Evolutionary conservation across 2,113 vertebrate species (phyloP).

Genomic region (Centropus bengalensis): DNA sequence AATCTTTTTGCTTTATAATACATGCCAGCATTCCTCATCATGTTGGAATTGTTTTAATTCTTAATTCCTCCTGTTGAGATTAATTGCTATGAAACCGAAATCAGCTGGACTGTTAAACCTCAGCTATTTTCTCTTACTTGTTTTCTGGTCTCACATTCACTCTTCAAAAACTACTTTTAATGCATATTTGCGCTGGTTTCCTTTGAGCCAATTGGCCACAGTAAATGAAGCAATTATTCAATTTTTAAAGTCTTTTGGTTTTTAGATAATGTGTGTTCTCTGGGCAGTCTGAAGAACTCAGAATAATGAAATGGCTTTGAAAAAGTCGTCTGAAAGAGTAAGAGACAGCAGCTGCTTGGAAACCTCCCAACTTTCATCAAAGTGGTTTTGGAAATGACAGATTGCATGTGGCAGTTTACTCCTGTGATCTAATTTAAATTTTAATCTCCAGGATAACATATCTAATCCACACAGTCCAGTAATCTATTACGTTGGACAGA

Average conservation of each 20-base stretch:
- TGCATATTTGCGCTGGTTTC: neutral
- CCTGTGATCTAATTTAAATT: neutral
- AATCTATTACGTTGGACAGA: neutral
- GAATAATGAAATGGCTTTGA: neutral
- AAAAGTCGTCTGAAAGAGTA: neutral
- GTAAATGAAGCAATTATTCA: neutral
- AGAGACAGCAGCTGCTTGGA: constrained; percentile 14
- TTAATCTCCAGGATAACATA: neutral
- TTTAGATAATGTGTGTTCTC: neutral
- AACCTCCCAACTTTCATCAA: neutral
- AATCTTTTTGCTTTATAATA: neutral
- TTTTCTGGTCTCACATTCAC: neutral
- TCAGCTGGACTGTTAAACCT: neutral
- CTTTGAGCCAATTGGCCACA: neutral
- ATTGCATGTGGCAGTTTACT: neutral
- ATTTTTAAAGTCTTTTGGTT: neutral
- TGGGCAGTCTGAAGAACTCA: neutral
- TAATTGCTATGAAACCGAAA: neutral
- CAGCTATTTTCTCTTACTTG: neutral
- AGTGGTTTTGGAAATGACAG: neutral
- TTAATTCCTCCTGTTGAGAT: neutral
- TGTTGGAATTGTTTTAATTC: neutral
- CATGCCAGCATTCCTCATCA: neutral
- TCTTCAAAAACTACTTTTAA: neutral
- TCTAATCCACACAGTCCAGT: neutral